Conservation (phyloP, 1,140 invertebrate genomes). For the Caenorhabditis tropicalis region DNA sequence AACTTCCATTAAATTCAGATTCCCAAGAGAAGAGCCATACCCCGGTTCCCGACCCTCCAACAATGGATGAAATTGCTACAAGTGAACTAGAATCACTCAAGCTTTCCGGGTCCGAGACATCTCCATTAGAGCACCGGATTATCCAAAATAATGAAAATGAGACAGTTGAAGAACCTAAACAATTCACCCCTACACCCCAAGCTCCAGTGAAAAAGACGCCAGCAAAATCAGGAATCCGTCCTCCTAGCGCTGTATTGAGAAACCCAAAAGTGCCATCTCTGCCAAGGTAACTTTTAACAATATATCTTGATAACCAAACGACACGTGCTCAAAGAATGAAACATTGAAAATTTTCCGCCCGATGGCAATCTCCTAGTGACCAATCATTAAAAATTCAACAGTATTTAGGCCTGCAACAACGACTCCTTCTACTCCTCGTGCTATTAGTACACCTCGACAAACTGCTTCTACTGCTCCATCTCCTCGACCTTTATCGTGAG, state of each 20-base stretch:
- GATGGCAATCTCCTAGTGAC: neutral
- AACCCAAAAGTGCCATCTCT: neutral
- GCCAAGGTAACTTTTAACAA: no score
- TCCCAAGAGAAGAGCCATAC: neutral
- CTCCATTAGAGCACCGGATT: neutral
- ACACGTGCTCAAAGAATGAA: no score
- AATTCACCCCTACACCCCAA: neutral
- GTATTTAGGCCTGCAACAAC: neutral
- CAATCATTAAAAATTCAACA: neutral
- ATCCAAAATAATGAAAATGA: slow-evolving; percentile 29
- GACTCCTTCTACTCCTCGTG: neutral
- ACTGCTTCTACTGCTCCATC: neutral
- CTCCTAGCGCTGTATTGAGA: neutral
- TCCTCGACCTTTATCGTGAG: neutral
- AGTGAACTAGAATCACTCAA: slow-evolving; percentile 12
- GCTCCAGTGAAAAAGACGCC: neutral
- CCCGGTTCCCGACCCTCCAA: neutral
- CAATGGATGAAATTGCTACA: neutral
- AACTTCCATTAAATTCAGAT: neutral
- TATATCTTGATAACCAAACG: no score
- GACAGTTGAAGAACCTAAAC: neutral
- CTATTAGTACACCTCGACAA: neutral
- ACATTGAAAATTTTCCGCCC: no score
- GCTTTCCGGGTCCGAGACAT: neutral
- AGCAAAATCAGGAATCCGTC: neutral